These are phyloP conservation scores for Urosaurus nigricauda DNA, from an alignment of 2,797 vertebrate genomes.

Conservation along the genomic window DNA sequence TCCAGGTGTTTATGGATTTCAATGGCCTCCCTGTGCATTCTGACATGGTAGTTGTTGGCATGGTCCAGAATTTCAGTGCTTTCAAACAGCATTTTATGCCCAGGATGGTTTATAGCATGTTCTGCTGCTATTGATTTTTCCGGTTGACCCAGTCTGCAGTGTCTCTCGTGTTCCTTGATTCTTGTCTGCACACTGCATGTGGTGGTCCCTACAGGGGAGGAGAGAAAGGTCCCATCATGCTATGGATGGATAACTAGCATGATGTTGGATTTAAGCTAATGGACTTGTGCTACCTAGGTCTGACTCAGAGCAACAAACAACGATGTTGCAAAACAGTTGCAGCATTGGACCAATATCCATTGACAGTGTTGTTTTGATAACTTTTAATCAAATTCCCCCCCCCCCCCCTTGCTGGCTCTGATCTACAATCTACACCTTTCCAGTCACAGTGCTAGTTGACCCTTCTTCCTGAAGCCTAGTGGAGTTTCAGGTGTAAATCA, in stretches of 20 bases:
- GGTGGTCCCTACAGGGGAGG: not conserved
- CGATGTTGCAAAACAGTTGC: not conserved
- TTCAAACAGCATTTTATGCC: no score
- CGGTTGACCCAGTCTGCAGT: no score
- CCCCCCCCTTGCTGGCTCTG: not conserved
- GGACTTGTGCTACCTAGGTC: not conserved
- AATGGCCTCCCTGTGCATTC: no score
- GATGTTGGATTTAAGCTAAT: not conserved
- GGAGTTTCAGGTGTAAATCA: not conserved
- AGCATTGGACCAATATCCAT: conserved; percentile 11
- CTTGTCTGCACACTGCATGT: no score
- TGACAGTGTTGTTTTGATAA: conserved; percentile 46
- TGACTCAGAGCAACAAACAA: not conserved
- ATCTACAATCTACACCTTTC: not conserved
- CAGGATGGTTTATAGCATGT: no score
- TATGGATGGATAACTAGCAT: not conserved
- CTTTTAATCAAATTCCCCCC: conserved; percentile 18
- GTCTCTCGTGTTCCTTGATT: no score
- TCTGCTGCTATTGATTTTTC: no score
- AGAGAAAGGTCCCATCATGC: not conserved
- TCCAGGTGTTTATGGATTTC: no score
- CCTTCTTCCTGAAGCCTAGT: not conserved
- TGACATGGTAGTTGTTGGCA: no score
- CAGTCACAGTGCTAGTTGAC: not conserved
- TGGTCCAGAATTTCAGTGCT: no score